Base-by-base conservation (phyloP, 2,797 vertebrate species). In the Tokudaia muenninki region DNA sequence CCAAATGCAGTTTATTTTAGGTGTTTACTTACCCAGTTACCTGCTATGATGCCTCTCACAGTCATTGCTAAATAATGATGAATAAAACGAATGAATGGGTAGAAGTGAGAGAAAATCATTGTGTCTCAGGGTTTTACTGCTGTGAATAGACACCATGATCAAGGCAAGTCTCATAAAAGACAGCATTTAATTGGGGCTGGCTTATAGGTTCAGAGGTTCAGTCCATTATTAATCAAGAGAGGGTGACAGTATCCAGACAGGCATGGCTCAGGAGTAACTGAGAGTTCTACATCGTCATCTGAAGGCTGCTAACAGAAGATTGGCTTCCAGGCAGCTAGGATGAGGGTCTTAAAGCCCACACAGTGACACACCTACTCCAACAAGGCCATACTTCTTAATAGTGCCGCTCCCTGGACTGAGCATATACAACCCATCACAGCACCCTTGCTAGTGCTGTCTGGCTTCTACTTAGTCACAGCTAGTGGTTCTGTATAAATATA, bases 401-500 rank as follows among this genome's bases (percentile, higher is more conserved):
- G 65, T 70, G 65, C 34, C 65, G 17, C 65, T 70, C 6, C 2
- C 31, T 70, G 34, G 29, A 6, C 65, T 16, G 3, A 70, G 31
- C 65, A 17, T n/a, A 17, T n/a, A 34, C 65, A 67, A 67, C 6
- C 13, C 31, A 67, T 11, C 65, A 67, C 65, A 67, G 65, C 34
- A 29, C 31, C 61, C 37, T 88, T 63, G n/a, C 61, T 55, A 21
- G 9, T 37, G 37, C 29, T 55, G 9, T 77, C 50, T 75, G 24
- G 50, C 70, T 79, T 91, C 78, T 92, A 1, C 61, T 74, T 37
- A 22, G 22, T 65, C 84, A 29, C 6, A 5, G 34, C 8, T 1
- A 57, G n/a, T 82, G 90, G 57, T 63, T 96, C 93, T 41, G 61
- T 67, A 55, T 83, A 86, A 93, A 63, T 72, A 74, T 2, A 80